Evolutionary conservation across 35 echinoderm and acorn worm genomes (phyloP), one percentile per base, ranked within the genome.

Genomic region (Strongylocentrotus purpuratus): DNA sequence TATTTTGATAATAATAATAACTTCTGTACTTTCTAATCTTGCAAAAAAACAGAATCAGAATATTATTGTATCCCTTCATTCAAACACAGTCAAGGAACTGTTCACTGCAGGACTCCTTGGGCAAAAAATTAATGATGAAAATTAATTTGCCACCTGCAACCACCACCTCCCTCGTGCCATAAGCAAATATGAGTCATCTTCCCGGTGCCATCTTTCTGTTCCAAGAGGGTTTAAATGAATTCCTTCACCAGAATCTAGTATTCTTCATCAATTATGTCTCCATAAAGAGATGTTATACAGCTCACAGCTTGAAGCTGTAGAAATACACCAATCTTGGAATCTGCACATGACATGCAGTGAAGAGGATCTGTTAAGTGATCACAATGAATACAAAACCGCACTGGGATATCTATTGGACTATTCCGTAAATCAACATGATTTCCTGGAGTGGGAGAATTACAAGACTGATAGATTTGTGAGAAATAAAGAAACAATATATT

Each of bases 61-160:
- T 28, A 78, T 7, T 22, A 78, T 78, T 22, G 0, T 78, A 7
- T 78, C 20, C 11, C 0, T 17, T 59, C 14, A 20, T 20, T 71
- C 61, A 25, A 71, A 71, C 61, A 2, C 61, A 0, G 17, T 71
- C 17, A 25, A 78, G 65, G 65, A 18, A n/a, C 22, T 78, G 25
- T n/a, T 78, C 20, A n/a, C 18, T n/a, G 18, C 28, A 78, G 65
- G 25, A n/a, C 25, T 78, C 65, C 65, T 78, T 28, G 65, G 25
- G 65, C 20, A 28, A 78, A 78, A 78, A 28, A 78, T 78, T 78
- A 78, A 78, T n/a, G 65, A 78, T 28, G 20, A 78, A 78, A 78
- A 78, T 78, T 78, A 78, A 78, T n/a, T 78, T 78, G 28, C 65
- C 65, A 78, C 65, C 65, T 78, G 65, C 65, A 78, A 78, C 65